Evolutionary conservation across 2,888 invertebrate genomes (phyloP), one percentile per base, ranked within the genome.

Genomic region (Metopia argyrocephala): DNA sequence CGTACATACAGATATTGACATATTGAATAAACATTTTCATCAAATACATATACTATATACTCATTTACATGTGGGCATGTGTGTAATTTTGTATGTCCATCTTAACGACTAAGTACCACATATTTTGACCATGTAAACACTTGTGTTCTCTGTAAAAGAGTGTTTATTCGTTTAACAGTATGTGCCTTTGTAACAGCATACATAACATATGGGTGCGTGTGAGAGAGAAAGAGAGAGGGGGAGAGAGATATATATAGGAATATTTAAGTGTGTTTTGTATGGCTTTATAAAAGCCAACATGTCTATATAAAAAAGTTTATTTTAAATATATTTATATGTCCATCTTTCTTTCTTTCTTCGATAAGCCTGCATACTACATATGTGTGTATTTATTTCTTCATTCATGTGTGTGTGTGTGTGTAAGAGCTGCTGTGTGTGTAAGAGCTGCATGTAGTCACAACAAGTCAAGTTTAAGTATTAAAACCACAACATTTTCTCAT

Each of bases 111-210:
- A 38, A 61, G 25, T 61, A 78, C 78, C 78, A 66, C 78, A 70
- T 56, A 54, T 76, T 68, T 76, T 80, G 80, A 80, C 80, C 80
- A 76, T 73, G 66, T 59, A 76, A 80, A 80, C 76, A 80, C 62
- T 73, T 73, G 71, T 65, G 52, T 65, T 57, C 12, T 38, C 28
- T 68, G 31, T 68, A 57, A 52, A 65, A 45, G 45, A 45, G 3
- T 21, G 20, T 18, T 3, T 48, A 18, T 27, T 20, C 2, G 28
- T 20, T 9, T 57, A 38, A 38, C 4, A 15, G 28, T 9, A 20
- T 57, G 57, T 28, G n/a, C n/a, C n/a, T n/a, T n/a, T n/a, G 2
- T 5, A 18, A 28, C 4, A n/a, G n/a, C 5, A 54, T 15, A 15
- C 7, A 28, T 56, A 38, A 38, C 38, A 38, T 28, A 28, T 5